A percentile compares a stretch with the other conserved stretches of the same genome.
Conservation (phyloP, 2,113 vertebrate genomes). For the Anolis sagrei region DNA sequence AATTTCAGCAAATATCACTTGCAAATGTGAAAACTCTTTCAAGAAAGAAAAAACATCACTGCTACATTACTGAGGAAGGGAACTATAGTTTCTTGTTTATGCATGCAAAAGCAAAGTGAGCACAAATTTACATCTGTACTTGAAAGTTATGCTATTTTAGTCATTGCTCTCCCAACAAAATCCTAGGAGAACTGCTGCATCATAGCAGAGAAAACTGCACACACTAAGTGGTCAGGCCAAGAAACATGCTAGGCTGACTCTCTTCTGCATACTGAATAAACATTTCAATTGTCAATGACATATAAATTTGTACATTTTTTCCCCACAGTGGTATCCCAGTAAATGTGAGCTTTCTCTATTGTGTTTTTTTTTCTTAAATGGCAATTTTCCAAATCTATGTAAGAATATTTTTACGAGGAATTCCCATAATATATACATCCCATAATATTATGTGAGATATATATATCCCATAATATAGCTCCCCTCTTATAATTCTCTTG, state of each 20-base stretch:
- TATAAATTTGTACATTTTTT: slow-evolving; percentile 23
- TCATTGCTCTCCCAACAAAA: background rate
- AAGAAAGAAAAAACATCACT: no score
- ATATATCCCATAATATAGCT: slow-evolving; percentile 10
- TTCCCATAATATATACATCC: background rate
- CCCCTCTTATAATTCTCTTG: slow-evolving; percentile 31
- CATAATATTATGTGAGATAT: no score
- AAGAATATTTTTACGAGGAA: background rate
- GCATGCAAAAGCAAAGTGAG: no score
- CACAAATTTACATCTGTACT: no score
- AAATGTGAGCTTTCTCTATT: background rate
- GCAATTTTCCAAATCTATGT: background rate
- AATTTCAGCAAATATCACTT: no score
- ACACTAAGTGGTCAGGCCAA: slow-evolving; percentile 20
- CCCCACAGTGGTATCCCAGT: slow-evolving; percentile 10
- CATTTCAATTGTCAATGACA: background rate
- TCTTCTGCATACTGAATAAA: background rate
- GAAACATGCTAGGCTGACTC: background rate
- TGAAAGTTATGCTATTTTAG: background rate
- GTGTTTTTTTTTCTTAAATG: slow-evolving; percentile 22
- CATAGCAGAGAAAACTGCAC: background rate
- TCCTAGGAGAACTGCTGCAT: background rate
- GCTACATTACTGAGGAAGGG: no score
- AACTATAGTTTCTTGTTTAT: no score
- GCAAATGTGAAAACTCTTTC: no score